phyloP scores from a whole-genome alignment of 2,797 vertebrate genomes.

The Monodelphis domestica region DNA sequence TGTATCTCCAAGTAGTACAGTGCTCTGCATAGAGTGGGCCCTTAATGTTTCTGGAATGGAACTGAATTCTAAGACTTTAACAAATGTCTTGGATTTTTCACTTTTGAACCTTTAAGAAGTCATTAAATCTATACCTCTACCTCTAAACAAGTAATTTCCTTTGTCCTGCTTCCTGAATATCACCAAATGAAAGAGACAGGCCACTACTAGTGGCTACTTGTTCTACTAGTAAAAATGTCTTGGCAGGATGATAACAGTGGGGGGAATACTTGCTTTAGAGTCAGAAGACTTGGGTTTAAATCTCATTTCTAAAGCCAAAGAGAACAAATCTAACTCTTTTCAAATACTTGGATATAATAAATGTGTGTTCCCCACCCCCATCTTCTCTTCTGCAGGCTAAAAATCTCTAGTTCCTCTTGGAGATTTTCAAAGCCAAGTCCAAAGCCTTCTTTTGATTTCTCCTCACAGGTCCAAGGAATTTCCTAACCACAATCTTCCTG shows the following conservation, averaged over 20 bases:
- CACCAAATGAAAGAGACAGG: constrained; percentile 2
- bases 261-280: neutral
- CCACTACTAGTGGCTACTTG: neutral
- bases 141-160: constrained; percentile 38
- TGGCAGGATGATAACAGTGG: neutral
- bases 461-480: constrained; percentile 47
- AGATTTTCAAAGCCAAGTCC: constrained; percentile 34
- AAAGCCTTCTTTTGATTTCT: constrained; percentile 47
- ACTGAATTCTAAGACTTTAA: constrained; percentile 18
- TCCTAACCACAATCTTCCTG: constrained; percentile 12
- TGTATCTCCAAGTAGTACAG: neutral
- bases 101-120: constrained; percentile 20
- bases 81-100: constrained; percentile 22
- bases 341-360: neutral
- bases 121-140: constrained; percentile 26
- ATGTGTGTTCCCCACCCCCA: constrained; percentile 4
- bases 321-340: constrained; percentile 28
- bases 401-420: constrained; percentile 7
- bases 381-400: neutral
- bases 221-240: constrained; percentile 22
- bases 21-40: neutral
- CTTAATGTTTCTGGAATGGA: neutral
- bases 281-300: neutral
- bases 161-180: constrained; percentile 35
- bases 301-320: neutral